Percentiles rank a stretch among this genome's conserved stretches.
phyloP scores from a whole-genome alignment of 2,797 vertebrate species.

The Paratrypauchen microcephalus region DNA sequence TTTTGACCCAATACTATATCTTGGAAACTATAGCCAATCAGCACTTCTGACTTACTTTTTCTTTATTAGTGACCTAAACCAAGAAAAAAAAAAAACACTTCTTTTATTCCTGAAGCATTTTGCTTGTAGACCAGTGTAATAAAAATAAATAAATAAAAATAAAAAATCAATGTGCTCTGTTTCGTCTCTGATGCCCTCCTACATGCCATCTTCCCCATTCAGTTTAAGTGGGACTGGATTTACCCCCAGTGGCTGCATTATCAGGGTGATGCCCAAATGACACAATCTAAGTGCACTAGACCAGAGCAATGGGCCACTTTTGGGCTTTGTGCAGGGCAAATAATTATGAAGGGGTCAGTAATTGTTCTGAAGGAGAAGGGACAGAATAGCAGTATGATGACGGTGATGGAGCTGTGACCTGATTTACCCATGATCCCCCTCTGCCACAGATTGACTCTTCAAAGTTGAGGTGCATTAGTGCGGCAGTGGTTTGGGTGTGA shows the following conservation, averaged over 20 bases:
- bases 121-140: no score
- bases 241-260: neutral
- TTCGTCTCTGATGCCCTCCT: neutral
- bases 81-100: no score
- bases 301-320: conserved; percentile 1
- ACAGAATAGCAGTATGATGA: conserved; percentile 53
- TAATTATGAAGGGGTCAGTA: conserved; percentile 58
- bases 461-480: conserved; percentile 69
- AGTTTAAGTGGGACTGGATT: neutral
- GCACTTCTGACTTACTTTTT: no score
- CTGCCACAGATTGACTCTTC: conserved; percentile 63
- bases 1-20: no score
- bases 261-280: neutral
- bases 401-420: conserved; percentile 47
- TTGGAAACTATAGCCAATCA: no score
- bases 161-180: no score
- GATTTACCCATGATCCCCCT: conserved; percentile 60
- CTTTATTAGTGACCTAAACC: no score
- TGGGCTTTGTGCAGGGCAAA: conserved; percentile 29
- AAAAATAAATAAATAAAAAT: no score
- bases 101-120: no score
- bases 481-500: conserved; percentile 62
- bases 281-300: conserved; percentile 3
- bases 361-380: conserved; percentile 33
- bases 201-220: neutral